Evolutionary conservation across 2,797 vertebrate species (phyloP).

Genomic region (Phrynocephalus forsythii): DNA sequence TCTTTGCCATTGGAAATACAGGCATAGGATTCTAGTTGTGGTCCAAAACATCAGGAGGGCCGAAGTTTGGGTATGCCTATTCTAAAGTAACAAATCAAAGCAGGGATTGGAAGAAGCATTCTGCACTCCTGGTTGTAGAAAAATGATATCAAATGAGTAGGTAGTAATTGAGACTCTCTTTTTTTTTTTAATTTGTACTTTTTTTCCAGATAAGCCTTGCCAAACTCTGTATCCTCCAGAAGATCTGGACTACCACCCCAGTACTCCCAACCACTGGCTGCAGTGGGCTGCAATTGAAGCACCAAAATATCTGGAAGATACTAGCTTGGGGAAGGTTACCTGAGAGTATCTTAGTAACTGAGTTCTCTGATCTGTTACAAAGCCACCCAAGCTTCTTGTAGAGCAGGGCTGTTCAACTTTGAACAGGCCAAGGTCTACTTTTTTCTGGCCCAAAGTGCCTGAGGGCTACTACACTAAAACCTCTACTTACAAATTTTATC

Average conservation of each 20-base stretch:
- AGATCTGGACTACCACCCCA: background rate
- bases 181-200: background rate
- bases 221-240: background rate
- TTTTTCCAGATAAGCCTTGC: background rate
- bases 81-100: background rate
- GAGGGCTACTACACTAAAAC: too few species aligned
- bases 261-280: background rate
- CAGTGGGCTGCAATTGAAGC: background rate
- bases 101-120: background rate
- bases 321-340: background rate
- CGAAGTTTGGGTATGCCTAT: too few species aligned
- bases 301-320: background rate
- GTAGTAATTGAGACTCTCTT: background rate
- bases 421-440: too few species aligned
- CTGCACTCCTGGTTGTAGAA: too few species aligned
- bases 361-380: too few species aligned
- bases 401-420: too few species aligned
- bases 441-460: too few species aligned
- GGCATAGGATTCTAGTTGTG: too few species aligned
- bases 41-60: too few species aligned
- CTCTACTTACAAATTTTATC: too few species aligned
- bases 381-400: background rate
- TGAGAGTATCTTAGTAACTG: background rate
- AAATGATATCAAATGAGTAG: background rate
- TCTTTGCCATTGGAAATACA: too few species aligned